These are phyloP conservation scores for Albula glossodonta DNA, from an alignment of 2,113 vertebrate genomes.

Conservation along the genomic window DNA sequence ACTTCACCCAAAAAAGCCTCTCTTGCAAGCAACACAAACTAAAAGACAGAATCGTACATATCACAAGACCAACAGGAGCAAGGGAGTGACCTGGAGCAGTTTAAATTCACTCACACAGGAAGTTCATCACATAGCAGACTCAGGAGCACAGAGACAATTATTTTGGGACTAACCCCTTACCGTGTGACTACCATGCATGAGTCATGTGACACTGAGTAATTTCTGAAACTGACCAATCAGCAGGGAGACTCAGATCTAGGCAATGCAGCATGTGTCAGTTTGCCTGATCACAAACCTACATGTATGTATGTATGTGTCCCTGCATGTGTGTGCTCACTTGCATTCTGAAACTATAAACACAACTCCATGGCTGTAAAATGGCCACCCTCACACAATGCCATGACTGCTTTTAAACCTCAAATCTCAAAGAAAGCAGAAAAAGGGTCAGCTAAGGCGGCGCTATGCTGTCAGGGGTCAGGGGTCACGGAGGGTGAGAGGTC, in stretches of 20 bases:
- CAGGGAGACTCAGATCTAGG: neutral
- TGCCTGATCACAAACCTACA: neutral
- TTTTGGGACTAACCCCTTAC: neutral
- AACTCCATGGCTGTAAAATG: neutral
- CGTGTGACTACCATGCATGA: neutral
- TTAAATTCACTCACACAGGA: neutral
- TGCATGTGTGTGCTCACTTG: neutral
- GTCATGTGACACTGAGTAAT: neutral
- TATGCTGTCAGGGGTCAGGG: neutral
- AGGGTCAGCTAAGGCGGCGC: neutral
- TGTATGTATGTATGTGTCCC: neutral
- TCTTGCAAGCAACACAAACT: neutral
- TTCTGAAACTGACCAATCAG: neutral
- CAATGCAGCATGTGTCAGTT: neutral
- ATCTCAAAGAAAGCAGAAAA: neutral
- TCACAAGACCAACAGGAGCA: neutral
- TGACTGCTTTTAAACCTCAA: conserved; percentile 24
- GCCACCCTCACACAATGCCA: neutral
- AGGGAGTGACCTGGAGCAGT: neutral
- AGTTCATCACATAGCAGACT: neutral
- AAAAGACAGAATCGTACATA: neutral
- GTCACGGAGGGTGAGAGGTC: too few relatives aligned
- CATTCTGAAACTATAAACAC: neutral
- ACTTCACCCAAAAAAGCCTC: neutral
- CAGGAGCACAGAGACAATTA: neutral